Evolutionary conservation across 1,140 invertebrate species (phyloP).

Genomic region (Brachionus plicatilis): DNA sequence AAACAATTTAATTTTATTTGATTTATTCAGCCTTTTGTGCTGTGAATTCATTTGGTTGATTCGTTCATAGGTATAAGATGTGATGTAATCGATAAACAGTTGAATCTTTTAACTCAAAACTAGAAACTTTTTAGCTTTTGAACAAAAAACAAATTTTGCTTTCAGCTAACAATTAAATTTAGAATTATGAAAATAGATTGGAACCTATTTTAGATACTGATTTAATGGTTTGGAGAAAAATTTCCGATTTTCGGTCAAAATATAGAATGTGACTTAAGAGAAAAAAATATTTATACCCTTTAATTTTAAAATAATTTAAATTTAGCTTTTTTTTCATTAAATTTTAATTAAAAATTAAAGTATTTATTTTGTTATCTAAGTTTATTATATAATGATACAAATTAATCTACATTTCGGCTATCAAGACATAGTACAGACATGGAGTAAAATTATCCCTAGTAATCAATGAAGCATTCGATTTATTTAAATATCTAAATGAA

Average conservation of each 20-base stretch:
- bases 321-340: background rate
- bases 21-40: background rate
- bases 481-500: background rate
- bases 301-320: background rate
- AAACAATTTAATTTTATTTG: background rate
- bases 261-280: background rate
- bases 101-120: background rate
- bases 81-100: background rate
- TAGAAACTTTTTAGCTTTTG: background rate
- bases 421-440: background rate
- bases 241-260: background rate
- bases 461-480: background rate
- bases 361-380: background rate
- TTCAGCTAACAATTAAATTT: background rate
- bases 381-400: background rate
- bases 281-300: background rate
- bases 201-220: background rate
- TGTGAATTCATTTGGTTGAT: background rate
- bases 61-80: background rate
- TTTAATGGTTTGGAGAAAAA: background rate
- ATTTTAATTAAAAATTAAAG: background rate
- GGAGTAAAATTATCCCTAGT: background rate
- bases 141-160: background rate
- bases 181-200: background rate
- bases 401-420: background rate